Evolutionary conservation across 2,113 vertebrate species (phyloP), one percentile per base, ranked within the genome.

Genomic region (Nothoprocta perdicaria): DNA sequence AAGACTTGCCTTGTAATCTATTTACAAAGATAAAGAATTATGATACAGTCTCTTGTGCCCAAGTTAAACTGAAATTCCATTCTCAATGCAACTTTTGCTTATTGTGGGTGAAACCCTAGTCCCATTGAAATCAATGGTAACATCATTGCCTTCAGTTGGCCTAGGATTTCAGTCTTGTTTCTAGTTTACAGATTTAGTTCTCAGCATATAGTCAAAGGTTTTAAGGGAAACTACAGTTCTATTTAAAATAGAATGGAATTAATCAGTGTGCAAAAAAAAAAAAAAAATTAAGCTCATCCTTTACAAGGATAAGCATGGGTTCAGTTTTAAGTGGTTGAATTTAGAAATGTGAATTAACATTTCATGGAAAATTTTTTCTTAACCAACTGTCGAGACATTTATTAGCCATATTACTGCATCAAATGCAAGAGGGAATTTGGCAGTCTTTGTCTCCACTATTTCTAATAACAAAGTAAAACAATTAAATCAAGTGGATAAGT

Each of bases 151-250:
- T 90, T 95, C 86, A 77, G 43, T 43, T 73, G 87, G 87, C 60
- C 91, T 57, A 17, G 65, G 79, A 88, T 90, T 91, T 69, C 74
- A 58, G 10, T 55, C 58, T 73, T 69, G 18, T 84, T 90, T 84
- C 40, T 62, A 71, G 76, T 73, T 93, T 45, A 33, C 43, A 12
- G 57, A 33, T 38, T 95, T 91, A 41, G 35, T 75, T 77, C 52
- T 95, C 92, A 96, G 95, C 83, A 91, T 94, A 94, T 45, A 67
- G 96, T 95, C 95, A 97, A 95, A 97, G 91, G 92, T 95, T 96
- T 85, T 81, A 95, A 93, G 92, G 72, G 58, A 94, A 79, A 94
- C 74, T 89, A 80, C 73, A 78, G 19, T 41, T 92, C 68, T 88
- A 7, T 89, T 95, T 83, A 67, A 95, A 94, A 84, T 46, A 86